phyloP scores from a whole-genome alignment of 53 echinoderm and acorn worm species.

The Echinometra lucunter region DNA sequence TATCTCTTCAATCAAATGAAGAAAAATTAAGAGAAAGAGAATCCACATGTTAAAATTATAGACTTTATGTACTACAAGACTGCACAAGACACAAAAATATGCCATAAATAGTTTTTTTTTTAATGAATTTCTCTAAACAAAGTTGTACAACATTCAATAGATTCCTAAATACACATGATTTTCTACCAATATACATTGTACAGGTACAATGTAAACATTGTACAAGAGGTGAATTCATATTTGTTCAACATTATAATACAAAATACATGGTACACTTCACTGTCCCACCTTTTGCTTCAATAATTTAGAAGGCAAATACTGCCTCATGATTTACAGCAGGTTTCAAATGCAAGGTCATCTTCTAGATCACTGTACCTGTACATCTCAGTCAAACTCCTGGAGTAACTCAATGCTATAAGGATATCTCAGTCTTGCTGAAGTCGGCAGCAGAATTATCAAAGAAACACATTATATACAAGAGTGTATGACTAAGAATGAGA shows the following conservation, averaged over 20 bases:
- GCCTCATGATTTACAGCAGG: not conserved
- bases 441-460: conserved; percentile 19
- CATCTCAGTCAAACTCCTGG: not conserved
- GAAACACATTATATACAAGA: conserved; percentile 43
- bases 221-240: conserved; percentile 66
- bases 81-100: conserved; percentile 69
- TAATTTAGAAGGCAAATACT: conserved; percentile 30
- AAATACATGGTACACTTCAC: conserved; percentile 49
- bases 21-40: conserved; percentile 54
- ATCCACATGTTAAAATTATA: conserved; percentile 36
- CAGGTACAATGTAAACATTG: conserved; percentile 65
- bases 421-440: not conserved
- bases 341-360: conserved; percentile 3
- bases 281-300: not conserved
- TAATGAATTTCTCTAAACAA: conserved; percentile 72
- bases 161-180: conserved; percentile 68
- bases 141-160: conserved; percentile 71
- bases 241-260: conserved; percentile 60
- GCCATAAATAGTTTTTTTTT: conserved; percentile 70
- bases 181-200: conserved; percentile 66
- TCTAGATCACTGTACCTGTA: not conserved
- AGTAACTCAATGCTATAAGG: not conserved
- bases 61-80: conserved; percentile 67
- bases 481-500: not conserved
- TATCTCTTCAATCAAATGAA: conserved; percentile 15